These are phyloP conservation scores for Agrotis puta DNA, from an alignment of 2,888 invertebrate genomes.

Conservation along the genomic window DNA sequence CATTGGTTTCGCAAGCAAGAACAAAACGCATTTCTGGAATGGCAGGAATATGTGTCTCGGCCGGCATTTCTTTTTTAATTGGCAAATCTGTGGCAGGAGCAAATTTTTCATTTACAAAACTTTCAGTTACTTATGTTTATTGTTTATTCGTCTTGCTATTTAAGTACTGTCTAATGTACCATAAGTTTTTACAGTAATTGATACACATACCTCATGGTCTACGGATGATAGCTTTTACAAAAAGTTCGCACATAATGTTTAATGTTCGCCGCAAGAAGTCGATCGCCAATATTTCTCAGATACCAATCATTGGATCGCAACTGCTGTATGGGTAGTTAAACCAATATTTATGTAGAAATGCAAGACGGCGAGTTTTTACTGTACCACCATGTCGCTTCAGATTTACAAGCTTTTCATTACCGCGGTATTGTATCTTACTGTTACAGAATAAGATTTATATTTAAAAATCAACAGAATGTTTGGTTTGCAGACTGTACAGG, in stretches of 20 bases:
- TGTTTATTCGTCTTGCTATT: neutral
- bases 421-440: conserved; percentile 53
- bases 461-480: conserved; percentile 50
- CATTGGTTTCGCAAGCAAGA: conserved; percentile 70
- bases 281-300: conserved; percentile 66
- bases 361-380: conserved; percentile 79
- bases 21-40: conserved; percentile 73
- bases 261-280: conserved; percentile 56
- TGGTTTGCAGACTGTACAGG: conserved; percentile 58
- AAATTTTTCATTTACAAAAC: conserved; percentile 19
- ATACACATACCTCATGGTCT: conserved; percentile 43
- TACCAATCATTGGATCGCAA: conserved; percentile 69
- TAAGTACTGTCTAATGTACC: conserved; percentile 8
- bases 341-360: conserved; percentile 84
- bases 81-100: conserved; percentile 32
- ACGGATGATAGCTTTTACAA: conserved; percentile 47
- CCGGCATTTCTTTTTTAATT: conserved; percentile 59
- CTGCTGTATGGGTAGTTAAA: conserved; percentile 72
- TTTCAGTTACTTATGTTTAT: conserved; percentile 5
- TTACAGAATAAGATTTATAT: conserved; percentile 59
- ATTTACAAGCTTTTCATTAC: conserved; percentile 64
- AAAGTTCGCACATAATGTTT: conserved; percentile 54
- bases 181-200: conserved; percentile 34
- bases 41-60: conserved; percentile 62
- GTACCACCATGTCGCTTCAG: conserved; percentile 70